Evolutionary conservation across 2,113 vertebrate species (phyloP).

Genomic region (Ophiodon elongatus): DNA sequence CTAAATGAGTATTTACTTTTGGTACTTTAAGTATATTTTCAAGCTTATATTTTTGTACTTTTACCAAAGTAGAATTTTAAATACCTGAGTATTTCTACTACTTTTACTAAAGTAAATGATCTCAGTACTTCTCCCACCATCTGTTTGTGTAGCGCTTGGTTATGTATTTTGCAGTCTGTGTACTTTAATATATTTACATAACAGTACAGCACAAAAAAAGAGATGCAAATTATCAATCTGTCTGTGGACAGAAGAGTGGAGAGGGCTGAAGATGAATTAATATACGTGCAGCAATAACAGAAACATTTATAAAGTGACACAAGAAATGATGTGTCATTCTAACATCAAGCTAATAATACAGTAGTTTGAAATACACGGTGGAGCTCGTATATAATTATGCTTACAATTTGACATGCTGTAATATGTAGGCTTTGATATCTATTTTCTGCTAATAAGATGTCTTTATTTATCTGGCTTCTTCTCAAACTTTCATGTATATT

Average conservation of each 20-base stretch:
- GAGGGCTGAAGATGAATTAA: not conserved
- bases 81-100: not conserved
- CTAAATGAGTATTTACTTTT: not conserved
- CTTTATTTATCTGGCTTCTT: no score
- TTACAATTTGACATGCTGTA: not conserved
- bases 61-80: not conserved
- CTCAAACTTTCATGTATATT: not conserved
- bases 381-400: not conserved
- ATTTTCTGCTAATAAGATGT: not conserved
- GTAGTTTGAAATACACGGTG: not conserved
- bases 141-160: not conserved
- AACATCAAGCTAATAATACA: not conserved
- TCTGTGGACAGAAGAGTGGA: not conserved
- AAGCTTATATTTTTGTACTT: not conserved
- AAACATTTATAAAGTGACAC: not conserved
- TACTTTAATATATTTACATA: not conserved
- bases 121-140: not conserved
- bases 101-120: not conserved
- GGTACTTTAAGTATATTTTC: not conserved
- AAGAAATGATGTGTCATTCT: slow-evolving; percentile 2
- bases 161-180: not conserved
- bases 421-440: not conserved
- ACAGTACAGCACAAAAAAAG: not conserved
- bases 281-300: not conserved
- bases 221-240: slow-evolving; percentile 19